Evolutionary conservation across 2,113 vertebrate species (phyloP).

Genomic region (Caracal caracal): DNA sequence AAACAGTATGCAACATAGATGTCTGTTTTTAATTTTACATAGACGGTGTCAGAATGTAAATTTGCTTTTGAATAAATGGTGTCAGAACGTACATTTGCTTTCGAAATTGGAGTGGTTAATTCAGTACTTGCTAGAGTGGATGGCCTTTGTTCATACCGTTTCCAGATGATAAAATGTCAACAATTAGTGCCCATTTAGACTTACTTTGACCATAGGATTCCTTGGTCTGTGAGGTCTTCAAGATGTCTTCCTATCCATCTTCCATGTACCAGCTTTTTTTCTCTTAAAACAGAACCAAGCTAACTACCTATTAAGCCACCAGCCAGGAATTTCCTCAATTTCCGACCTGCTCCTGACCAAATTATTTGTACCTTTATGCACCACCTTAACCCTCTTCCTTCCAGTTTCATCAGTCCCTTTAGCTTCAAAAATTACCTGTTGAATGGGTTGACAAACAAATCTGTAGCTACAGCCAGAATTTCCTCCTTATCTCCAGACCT

Average conservation of each 20-base stretch:
- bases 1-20: neutral
- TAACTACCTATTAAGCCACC: neutral
- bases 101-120: neutral
- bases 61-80: neutral
- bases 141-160: neutral
- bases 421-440: neutral
- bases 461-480: neutral
- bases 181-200: neutral
- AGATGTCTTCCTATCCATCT: neutral
- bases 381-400: neutral
- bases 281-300: neutral
- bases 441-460: neutral
- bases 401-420: neutral
- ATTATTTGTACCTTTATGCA: neutral
- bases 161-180: slow-evolving; percentile 22
- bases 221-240: neutral
- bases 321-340: neutral
- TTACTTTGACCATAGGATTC: neutral
- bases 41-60: neutral
- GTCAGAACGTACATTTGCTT: neutral
- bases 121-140: neutral
- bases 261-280: neutral
- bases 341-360: neutral
- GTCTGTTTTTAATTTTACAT: neutral
- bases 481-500: neutral